Evolutionary conservation across 2,888 invertebrate genomes (phyloP), one percentile per base, ranked within the genome.

Genomic region (Aspidiotus rigidus): DNA sequence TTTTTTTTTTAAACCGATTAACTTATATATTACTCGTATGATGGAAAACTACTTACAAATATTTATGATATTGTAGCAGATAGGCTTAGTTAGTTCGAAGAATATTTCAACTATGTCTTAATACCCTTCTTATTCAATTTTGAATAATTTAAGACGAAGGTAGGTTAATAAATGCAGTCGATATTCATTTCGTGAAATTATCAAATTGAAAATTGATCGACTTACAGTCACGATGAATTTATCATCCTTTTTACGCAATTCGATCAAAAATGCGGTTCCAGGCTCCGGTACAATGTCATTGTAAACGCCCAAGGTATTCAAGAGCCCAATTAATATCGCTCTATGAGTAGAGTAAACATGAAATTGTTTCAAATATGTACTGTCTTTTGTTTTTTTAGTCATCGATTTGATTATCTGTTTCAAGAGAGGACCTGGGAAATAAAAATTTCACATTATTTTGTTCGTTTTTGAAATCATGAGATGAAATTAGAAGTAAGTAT

Each of bases 311-410:
- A 90, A 76, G 0, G 85, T 82, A 42, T 83, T 79, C 69, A 89
- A 76, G 56, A 89, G 76, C 73, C 86, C 85, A 0, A 84, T 83
- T 8, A 90, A 79, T 0, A 88, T 87, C 0, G 86, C 83, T 76
- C 90, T 89, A 75, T 90, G 89, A 0, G 86, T 88, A 0, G 85
- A 82, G 74, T 86, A 88, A 69, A 87, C 80, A 73, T 80, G 84
- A 69, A 86, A 79, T 77, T 85, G 86, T 10, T 82, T 28, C 28
- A 28, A 5, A 28, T 28, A 28, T 28, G 28, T 28, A 28, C 5
- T 5, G 28, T 28, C 28, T 28, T 28, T 28, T 5, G 28, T 28
- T 5, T 28, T 28, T 28, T 28, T 28, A 28, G 28, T 28, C 28
- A 28, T 28, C 28, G 28, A 28, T 28, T 28, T 28, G 5, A 73